A percentile compares a stretch with the other conserved stretches of the same genome.
phyloP scores from a whole-genome alignment of 2,888 invertebrate genomes.

The Orchesella flavescens region DNA sequence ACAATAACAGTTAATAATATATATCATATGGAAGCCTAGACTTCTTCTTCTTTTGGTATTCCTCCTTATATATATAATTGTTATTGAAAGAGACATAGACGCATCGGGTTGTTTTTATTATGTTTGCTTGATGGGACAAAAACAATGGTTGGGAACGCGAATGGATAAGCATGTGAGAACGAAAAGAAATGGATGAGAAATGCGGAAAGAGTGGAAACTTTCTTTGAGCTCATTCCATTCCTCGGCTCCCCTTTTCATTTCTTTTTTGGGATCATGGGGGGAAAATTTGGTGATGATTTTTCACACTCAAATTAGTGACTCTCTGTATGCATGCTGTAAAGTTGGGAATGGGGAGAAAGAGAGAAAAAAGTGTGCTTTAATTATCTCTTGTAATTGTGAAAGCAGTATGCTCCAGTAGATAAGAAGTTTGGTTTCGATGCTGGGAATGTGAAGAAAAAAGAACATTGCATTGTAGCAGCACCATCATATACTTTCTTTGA shows the following conservation, averaged over 20 bases:
- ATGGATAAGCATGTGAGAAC: neutral
- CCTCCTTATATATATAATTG: constrained; percentile 30
- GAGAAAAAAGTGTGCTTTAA: constrained; percentile 50
- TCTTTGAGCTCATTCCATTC: no score
- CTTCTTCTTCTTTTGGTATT: no score
- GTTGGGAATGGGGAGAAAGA: constrained; percentile 5
- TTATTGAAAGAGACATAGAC: constrained; percentile 34
- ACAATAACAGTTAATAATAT: neutral
- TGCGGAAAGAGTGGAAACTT: constrained; percentile 8
- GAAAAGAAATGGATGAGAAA: constrained; percentile 27
- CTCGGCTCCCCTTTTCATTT: neutral
- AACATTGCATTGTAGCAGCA: neutral
- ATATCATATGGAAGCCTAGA: no score
- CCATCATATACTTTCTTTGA: neutral
- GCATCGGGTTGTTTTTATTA: constrained; percentile 40
- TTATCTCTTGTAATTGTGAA: constrained; percentile 45
- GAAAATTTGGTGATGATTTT: constrained; percentile 54
- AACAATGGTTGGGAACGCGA: constrained; percentile 12
- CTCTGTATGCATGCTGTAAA: constrained; percentile 29
- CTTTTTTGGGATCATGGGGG: constrained; percentile 19
- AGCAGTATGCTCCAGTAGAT: constrained; percentile 15
- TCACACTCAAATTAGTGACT: constrained; percentile 50
- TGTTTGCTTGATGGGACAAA: constrained; percentile 28
- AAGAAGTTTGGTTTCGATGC: neutral
- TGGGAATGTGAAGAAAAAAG: neutral